Evolutionary conservation across 2,113 vertebrate species (phyloP).

Genomic region (Sula dactylatra): DNA sequence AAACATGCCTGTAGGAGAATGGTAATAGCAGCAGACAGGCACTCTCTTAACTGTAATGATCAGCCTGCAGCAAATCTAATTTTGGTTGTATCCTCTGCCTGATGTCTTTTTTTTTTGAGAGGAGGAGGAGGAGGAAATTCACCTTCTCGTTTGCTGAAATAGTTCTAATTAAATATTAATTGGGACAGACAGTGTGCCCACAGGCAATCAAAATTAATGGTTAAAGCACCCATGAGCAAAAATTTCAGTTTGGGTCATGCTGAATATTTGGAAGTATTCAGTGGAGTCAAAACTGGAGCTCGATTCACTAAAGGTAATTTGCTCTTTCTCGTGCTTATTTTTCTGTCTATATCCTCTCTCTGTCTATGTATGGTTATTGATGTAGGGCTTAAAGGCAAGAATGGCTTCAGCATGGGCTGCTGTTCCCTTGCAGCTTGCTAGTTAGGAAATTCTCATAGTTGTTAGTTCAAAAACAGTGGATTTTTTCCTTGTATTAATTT

Average conservation of each 20-base stretch:
- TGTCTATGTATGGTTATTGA: neutral
- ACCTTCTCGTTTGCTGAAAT: neutral
- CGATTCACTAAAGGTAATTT: neutral
- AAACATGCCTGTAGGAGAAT: neutral
- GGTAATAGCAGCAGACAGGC: neutral
- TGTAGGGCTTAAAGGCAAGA: neutral
- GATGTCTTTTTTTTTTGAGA: neutral
- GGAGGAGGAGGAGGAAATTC: neutral
- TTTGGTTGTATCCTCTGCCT: neutral
- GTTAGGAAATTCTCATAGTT: neutral
- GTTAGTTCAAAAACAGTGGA: neutral
- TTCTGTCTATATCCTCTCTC: neutral
- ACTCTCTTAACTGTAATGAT: neutral
- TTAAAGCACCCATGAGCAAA: neutral
- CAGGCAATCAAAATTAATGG: neutral
- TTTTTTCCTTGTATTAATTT: neutral
- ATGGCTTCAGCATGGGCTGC: neutral
- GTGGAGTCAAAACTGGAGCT: neutral
- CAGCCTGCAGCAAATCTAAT: neutral
- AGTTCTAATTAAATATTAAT: neutral
- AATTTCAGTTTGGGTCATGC: neutral
- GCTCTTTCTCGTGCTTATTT: neutral
- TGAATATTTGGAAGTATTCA: neutral
- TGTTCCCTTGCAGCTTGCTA: neutral
- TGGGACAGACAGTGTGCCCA: neutral